Percentiles rank a stretch among this genome's conserved stretches.
Conservation (phyloP, 2,113 vertebrate species). For the Sphyrna mokarran region DNA sequence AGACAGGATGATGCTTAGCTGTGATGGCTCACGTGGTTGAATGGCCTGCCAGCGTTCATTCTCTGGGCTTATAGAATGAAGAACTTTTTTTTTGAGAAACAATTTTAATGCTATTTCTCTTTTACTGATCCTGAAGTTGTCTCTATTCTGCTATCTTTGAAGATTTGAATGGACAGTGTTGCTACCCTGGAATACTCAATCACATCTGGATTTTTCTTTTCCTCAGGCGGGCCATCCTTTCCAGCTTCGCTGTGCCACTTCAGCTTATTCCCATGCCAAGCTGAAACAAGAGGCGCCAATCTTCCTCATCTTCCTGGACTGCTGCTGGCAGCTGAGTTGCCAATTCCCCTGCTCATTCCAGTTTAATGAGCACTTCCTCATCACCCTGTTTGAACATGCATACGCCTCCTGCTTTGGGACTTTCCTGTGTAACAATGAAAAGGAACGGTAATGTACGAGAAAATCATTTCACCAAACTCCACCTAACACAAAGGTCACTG, state of each 20-base stretch:
- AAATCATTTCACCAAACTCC: not conserved
- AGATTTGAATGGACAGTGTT: not conserved
- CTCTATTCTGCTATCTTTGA: not conserved
- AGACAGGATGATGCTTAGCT: not conserved
- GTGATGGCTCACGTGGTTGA: not conserved
- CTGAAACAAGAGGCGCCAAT: slow-evolving; percentile 68
- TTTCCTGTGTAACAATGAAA: slow-evolving; percentile 76
- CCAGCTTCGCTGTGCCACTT: slow-evolving; percentile 66
- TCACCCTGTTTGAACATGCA: slow-evolving; percentile 63
- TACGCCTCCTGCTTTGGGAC: slow-evolving; percentile 73
- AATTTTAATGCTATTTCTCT: not conserved
- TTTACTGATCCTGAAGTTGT: not conserved
- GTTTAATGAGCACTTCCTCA: slow-evolving; percentile 68
- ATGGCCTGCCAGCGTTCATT: not conserved
- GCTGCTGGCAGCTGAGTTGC: slow-evolving; percentile 70
- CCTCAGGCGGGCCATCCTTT: slow-evolving; percentile 73
- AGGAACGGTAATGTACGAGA: slow-evolving; percentile 56
- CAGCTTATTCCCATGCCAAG: slow-evolving; percentile 61
- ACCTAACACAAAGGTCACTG: not conserved
- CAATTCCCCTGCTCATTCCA: slow-evolving; percentile 77
- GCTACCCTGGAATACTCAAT: not conserved
- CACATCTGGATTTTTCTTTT: not conserved
- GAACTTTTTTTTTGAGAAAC: not conserved
- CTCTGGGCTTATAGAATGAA: not conserved
- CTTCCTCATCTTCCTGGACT: slow-evolving; percentile 81